Percentiles rank a stretch among this genome's conserved stretches.
Evolutionary conservation across 2,888 invertebrate species (phyloP).

Genomic region (Acronicta psi): DNA sequence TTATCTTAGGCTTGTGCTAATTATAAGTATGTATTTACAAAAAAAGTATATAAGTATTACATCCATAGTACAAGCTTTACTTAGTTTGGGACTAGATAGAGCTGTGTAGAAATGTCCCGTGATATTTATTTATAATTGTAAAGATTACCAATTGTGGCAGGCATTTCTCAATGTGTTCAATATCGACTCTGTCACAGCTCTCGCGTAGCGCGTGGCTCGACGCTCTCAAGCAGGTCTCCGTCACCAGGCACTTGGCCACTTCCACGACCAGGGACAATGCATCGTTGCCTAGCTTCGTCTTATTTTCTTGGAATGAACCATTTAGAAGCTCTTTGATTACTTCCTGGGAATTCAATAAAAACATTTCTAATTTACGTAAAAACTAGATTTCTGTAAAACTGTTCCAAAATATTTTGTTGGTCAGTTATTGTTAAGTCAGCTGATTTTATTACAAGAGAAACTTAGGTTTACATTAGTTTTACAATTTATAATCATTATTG

Average conservation of each 20-base stretch:
- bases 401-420: too few species aligned
- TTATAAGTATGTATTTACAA: too few species aligned
- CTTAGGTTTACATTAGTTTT: not conserved
- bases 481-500: too few species aligned
- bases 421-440: too few species aligned
- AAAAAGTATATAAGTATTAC: too few species aligned
- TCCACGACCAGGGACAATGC: conserved; percentile 86
- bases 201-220: conserved; percentile 85
- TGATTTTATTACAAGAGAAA: not conserved
- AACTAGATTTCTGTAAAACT: too few species aligned
- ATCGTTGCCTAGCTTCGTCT: conserved; percentile 88
- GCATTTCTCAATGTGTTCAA: conserved; percentile 88
- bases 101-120: too few species aligned
- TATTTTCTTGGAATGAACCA: conserved; percentile 86
- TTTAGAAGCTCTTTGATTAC: conserved; percentile 87
- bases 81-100: too few species aligned
- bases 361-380: too few species aligned
- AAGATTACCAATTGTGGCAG: conserved; percentile 86
- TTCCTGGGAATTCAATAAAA: conserved; percentile 75
- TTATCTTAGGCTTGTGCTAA: too few species aligned
- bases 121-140: too few species aligned
- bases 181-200: conserved; percentile 79
- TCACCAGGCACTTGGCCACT: conserved; percentile 86
- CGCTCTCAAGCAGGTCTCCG: conserved; percentile 87
- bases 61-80: too few species aligned